Conservation (phyloP, 2,797 vertebrate species). For the Helarctos malayanus region DNA sequence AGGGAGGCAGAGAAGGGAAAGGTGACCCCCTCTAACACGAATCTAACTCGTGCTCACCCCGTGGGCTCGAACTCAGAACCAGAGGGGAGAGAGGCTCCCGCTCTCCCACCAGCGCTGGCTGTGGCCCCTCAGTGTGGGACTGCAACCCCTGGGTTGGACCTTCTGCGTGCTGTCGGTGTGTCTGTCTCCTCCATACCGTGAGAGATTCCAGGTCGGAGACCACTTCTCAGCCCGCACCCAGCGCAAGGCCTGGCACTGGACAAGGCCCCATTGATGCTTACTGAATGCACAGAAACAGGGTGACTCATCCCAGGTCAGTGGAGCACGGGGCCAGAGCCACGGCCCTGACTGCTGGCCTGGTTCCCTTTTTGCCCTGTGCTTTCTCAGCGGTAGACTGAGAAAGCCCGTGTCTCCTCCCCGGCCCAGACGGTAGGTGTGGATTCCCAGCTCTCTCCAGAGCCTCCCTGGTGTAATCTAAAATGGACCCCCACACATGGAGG, state of each 20-base stretch:
- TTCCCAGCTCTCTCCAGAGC: neutral
- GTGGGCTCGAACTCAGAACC: neutral
- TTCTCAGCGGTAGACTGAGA: neutral
- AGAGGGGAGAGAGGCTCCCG: neutral
- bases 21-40: fast-evolving
- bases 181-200: neutral
- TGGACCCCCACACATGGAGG: neutral
- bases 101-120: neutral
- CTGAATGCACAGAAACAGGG: neutral
- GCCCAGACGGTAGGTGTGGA: neutral
- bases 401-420: neutral
- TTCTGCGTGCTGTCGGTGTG: neutral
- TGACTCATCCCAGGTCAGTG: neutral
- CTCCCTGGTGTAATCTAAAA: neutral
- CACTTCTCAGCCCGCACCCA: neutral
- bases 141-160: neutral
- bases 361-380: neutral
- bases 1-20: neutral
- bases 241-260: fast-evolving
- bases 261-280: neutral
- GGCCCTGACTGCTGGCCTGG: neutral
- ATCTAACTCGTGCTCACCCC: neutral
- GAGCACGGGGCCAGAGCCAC: neutral
- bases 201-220: neutral
- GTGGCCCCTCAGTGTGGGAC: neutral